Percentiles rank a stretch among this genome's conserved stretches.
phyloP scores from a whole-genome alignment of 2,888 invertebrate genomes.

The Masnerella sp. region DNA sequence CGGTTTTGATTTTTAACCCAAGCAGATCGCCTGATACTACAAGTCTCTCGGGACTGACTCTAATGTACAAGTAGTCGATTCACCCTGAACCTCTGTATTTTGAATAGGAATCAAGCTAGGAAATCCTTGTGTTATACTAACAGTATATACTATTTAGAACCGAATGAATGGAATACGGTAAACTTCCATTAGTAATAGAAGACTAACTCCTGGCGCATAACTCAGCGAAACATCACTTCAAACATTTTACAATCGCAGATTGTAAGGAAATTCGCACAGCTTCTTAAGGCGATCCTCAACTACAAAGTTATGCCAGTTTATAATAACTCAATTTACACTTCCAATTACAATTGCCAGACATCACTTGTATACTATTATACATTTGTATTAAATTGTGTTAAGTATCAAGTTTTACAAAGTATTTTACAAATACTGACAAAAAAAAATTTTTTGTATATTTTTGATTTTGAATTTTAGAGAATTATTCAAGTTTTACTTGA shows the following conservation, averaged over 20 bases:
- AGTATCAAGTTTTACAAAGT: too few relatives aligned
- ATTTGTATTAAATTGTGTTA: too few relatives aligned
- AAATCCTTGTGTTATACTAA: constrained; percentile 6
- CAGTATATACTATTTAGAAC: constrained; percentile 6
- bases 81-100: constrained; percentile 1
- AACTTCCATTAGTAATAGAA: constrained; percentile 2
- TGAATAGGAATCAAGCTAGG: constrained; percentile 16
- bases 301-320: neutral
- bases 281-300: neutral
- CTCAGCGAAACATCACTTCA: neutral
- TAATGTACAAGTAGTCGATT: constrained; percentile 12
- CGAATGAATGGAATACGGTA: neutral
- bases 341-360: too few relatives aligned
- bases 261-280: constrained; percentile 1
- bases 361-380: too few relatives aligned
- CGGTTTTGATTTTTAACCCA: too few relatives aligned
- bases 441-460: too few relatives aligned
- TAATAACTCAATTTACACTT: too few relatives aligned
- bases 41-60: constrained; percentile 1
- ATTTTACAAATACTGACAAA: too few relatives aligned
- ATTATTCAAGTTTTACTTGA: too few relatives aligned
- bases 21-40: too few relatives aligned
- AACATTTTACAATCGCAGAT: neutral
- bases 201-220: neutral
- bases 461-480: too few relatives aligned